Evolutionary conservation across 2,888 invertebrate species (phyloP), one percentile per base, ranked within the genome.

Genomic region (Polymixis flavicincta): DNA sequence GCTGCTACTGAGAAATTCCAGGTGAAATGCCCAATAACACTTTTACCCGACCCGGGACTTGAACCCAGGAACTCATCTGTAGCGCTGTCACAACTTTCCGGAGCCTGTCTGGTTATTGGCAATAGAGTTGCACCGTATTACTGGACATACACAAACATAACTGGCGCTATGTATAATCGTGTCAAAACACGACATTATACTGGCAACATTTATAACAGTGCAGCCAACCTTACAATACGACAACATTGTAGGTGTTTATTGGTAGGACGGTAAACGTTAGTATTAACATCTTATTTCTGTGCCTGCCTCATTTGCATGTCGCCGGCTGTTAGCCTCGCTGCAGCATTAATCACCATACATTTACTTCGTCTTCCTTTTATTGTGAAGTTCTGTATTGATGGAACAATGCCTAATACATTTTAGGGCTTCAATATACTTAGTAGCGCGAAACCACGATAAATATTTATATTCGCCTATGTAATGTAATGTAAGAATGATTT

Each of bases 311-410:
- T 86, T 87, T 79, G 74, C 75, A 87, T 80, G 74, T 86, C 74
- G 84, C 71, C 59, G 64, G 65, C 68, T 68, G 59, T 59, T 76
- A 78, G 66, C 64, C 70, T 81, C 76, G 74, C 59, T 72, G 75
- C 67, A 76, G 68, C 50, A 86, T 88, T 76, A 61, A 86, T 86
- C 84, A 76, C 66, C 86, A 86, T 88, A 86, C 82, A 82, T 86
- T 86, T 82, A 78, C 75, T 78, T 72, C 71, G 64, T 87, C 82
- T 86, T 80, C 86, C 82, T 80, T 75, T 76, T 78, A 78, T 82
- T 86, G 79, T 78, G 45, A 61, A 63, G 45, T 69, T 54, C 54
- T 64, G 28, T 76, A 78, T 45, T 70, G 25, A 45, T 60, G 50
- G 68, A 68, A 85, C 59, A 73, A 71, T 57, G n/a, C 7, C 19